These are phyloP conservation scores for Hipposideros armiger DNA, from an alignment of 2,113 vertebrate species.

Conservation along the genomic window DNA sequence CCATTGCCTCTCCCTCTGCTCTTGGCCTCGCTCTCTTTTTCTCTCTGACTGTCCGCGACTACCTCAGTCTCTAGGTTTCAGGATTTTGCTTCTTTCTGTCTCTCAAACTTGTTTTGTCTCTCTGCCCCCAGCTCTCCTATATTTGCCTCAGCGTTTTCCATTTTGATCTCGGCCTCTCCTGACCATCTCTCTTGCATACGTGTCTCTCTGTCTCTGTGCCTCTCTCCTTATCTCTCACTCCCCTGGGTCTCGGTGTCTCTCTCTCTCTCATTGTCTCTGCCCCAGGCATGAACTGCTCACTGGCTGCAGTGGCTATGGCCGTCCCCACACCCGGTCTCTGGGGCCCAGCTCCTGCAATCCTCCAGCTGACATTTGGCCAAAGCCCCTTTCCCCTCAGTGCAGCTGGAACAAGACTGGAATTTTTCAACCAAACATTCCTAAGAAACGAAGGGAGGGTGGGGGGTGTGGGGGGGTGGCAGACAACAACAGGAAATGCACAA, in stretches of 20 bases:
- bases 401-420: slow-evolving; percentile 44
- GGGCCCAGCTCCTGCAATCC: not conserved
- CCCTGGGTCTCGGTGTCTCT: not conserved
- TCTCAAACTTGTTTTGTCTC: not conserved
- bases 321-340: not conserved
- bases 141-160: not conserved
- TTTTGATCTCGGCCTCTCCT: not conserved
- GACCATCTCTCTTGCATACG: not conserved
- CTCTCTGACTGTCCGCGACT: not conserved
- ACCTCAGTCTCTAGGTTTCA: not conserved
- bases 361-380: slow-evolving; percentile 34
- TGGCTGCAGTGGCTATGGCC: not conserved
- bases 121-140: not conserved
- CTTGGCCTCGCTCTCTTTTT: not conserved
- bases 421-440: slow-evolving; percentile 59
- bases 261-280: not conserved
- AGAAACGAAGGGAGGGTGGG: not conserved
- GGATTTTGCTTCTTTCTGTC: not conserved
- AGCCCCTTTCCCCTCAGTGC: not conserved
- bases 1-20: fast-evolving
- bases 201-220: not conserved
- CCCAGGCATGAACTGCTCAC: not conserved
- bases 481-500: not conserved
- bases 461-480: not conserved
- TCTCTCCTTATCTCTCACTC: not conserved